A percentile compares a stretch with the other conserved stretches of the same genome.
phyloP scores from a whole-genome alignment of 2,113 vertebrate species.

The Myotis davidii region DNA sequence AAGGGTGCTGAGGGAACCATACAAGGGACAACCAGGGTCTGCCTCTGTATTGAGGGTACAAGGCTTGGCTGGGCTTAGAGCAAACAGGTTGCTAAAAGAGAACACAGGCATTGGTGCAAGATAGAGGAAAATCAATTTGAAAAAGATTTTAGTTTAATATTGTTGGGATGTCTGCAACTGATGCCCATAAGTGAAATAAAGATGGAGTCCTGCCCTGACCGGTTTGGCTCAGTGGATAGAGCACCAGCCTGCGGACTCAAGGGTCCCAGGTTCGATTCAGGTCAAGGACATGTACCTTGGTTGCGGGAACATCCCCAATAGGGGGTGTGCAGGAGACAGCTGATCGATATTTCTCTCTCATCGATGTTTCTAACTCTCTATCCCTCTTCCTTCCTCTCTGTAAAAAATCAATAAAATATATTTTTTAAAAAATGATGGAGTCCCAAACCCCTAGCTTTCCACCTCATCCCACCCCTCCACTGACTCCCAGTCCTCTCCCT shows the following conservation, averaged over 20 bases:
- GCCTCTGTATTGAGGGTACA: neutral
- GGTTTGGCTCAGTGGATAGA: too few relatives aligned
- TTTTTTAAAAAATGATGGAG: too few relatives aligned
- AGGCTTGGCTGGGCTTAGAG: neutral
- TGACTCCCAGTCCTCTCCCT: accelerated
- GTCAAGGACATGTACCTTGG: too few relatives aligned
- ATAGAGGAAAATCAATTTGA: neutral
- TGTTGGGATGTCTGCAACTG: neutral
- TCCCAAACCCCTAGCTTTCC: accelerated
- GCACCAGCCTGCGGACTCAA: too few relatives aligned
- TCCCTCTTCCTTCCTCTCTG: too few relatives aligned
- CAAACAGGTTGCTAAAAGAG: neutral
- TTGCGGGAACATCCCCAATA: too few relatives aligned
- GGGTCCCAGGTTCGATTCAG: too few relatives aligned
- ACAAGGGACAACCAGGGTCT: neutral
- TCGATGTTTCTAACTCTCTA: too few relatives aligned
- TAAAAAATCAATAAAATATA: too few relatives aligned
- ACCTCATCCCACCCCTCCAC: accelerated
- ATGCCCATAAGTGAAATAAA: accelerated
- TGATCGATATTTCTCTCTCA: too few relatives aligned
- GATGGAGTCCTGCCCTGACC: too few relatives aligned
- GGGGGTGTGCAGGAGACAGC: too few relatives aligned
- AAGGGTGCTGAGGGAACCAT: accelerated
- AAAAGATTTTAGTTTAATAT: neutral
- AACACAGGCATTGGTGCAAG: accelerated